phyloP scores from a whole-genome alignment of 1,140 invertebrate genomes.

The Atopsyche davidsoni region DNA sequence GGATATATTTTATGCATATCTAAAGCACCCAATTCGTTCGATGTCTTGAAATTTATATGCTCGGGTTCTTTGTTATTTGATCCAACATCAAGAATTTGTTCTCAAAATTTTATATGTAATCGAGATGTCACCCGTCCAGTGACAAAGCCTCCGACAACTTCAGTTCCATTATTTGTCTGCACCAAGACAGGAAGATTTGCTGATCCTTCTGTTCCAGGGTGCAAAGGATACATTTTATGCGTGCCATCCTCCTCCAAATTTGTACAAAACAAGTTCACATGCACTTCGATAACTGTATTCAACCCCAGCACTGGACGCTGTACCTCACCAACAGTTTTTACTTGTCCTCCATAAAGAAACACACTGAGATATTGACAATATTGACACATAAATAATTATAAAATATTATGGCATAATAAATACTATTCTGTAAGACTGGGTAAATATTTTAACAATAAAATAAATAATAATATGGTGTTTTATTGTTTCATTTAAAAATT shows the following conservation, averaged over 20 bases:
- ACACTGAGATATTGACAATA: background rate
- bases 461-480: no score
- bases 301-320: background rate
- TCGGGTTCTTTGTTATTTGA: conserved; percentile 1
- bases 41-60: background rate
- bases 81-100: background rate
- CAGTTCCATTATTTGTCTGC: background rate
- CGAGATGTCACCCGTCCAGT: background rate
- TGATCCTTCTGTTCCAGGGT: conserved; percentile 3
- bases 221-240: conserved; percentile 15
- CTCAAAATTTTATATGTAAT: no score
- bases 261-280: background rate
- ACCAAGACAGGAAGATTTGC: conserved; percentile 1
- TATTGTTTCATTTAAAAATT: no score
- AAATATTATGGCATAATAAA: background rate
- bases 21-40: background rate
- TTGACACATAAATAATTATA: background rate
- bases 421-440: no score
- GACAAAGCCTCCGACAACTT: background rate
- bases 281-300: background rate
- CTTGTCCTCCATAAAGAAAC: background rate
- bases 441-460: no score
- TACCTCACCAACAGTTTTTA: background rate
- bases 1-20: background rate
- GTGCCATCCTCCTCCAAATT: background rate